These are phyloP conservation scores for Lasiommata megera DNA, from an alignment of 2,888 invertebrate genomes.

Conservation along the genomic window DNA sequence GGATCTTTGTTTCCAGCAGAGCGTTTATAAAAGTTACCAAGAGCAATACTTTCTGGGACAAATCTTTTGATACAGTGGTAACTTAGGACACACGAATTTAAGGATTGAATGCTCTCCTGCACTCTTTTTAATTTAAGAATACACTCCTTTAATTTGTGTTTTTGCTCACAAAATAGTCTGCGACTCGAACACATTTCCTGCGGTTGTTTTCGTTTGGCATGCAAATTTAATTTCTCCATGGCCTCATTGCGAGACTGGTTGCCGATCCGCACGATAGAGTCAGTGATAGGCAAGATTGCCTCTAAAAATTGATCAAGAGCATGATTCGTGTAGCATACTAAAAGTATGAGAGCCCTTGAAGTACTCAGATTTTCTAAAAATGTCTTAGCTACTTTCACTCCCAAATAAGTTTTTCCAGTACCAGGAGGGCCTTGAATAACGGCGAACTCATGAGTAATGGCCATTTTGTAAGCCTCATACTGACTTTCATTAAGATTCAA, in stretches of 20 bases:
- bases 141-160: constrained; percentile 36
- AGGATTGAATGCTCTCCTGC: constrained; percentile 43
- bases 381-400: constrained; percentile 85
- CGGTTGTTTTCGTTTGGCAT: constrained; percentile 46
- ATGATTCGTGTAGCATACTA: constrained; percentile 92
- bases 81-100: constrained; percentile 48
- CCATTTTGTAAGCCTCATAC: constrained; percentile 82
- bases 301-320: constrained; percentile 92
- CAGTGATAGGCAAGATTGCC: constrained; percentile 81
- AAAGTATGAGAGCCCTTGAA: constrained; percentile 78
- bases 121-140: constrained; percentile 41
- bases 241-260: constrained; percentile 82
- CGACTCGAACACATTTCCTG: not conserved
- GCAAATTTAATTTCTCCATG: constrained; percentile 64
- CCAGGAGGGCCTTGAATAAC: constrained; percentile 94
- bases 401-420: constrained; percentile 91
- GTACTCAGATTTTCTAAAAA: constrained; percentile 80
- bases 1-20: constrained; percentile 34
- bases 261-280: constrained; percentile 85
- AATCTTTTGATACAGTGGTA: constrained; percentile 32
- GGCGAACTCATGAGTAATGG: constrained; percentile 85
- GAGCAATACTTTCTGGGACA: constrained; percentile 35
- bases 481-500: constrained; percentile 85
- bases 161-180: constrained; percentile 42
- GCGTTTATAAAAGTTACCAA: constrained; percentile 39